Percentiles rank a stretch among this genome's conserved stretches.
Evolutionary conservation across 2,113 vertebrate species (phyloP).

Genomic region (Cephalopholis sonnerati): DNA sequence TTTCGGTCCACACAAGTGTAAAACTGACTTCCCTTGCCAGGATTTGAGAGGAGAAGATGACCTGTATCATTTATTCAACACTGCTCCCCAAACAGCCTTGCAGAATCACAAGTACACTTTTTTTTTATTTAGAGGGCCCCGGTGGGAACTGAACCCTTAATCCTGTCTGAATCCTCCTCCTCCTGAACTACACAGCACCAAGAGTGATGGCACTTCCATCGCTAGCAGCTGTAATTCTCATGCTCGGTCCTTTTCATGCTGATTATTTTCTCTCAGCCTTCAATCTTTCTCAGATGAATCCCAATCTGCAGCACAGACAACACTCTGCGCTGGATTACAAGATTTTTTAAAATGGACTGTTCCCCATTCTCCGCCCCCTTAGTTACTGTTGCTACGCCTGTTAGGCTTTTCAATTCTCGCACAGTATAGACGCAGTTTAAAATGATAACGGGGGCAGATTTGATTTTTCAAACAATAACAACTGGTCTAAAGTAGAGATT

Average conservation of each 20-base stretch:
- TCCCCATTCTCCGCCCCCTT: too few species aligned
- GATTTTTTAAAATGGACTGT: background rate
- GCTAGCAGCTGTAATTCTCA: constrained; percentile 31
- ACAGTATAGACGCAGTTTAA: too few species aligned
- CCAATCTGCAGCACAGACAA: constrained; percentile 1
- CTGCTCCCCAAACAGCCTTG: background rate
- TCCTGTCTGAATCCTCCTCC: constrained; percentile 43
- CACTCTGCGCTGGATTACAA: background rate
- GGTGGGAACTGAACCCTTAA: constrained; percentile 30
- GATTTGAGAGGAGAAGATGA: constrained; percentile 23
- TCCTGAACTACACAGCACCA: constrained; percentile 30
- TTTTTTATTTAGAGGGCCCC: background rate
- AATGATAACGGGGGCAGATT: too few species aligned
- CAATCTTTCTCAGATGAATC: constrained; percentile 11
- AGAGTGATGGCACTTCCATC: constrained; percentile 31
- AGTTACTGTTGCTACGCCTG: background rate
- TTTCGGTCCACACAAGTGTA: background rate
- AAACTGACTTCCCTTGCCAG: background rate
- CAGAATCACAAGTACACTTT: constrained; percentile 32
- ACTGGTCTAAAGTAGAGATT: background rate
- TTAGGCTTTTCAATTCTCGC: background rate
- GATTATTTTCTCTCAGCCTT: constrained; percentile 1
- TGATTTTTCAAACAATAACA: too few species aligned
- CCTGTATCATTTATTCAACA: constrained; percentile 36
- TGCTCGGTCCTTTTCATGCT: constrained; percentile 8